Percentiles rank a stretch among this genome's conserved stretches.
Conservation (phyloP, 2,888 invertebrate species). For the Achlya flavicornis region DNA sequence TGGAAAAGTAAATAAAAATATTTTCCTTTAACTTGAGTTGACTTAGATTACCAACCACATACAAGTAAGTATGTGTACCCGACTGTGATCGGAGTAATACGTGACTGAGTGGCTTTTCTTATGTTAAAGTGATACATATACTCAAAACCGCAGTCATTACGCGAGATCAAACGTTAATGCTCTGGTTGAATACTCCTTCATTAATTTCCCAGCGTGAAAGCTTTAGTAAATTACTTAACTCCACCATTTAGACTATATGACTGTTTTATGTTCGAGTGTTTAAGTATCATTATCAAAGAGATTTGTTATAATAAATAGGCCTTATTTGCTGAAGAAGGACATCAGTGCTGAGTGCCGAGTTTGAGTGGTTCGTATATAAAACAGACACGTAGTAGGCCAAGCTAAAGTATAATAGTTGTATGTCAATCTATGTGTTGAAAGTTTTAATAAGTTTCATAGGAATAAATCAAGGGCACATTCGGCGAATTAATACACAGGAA, state of each 20-base stretch:
- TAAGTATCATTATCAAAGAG: conserved; percentile 14
- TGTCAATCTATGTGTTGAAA: conserved; percentile 15
- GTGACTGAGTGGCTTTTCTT: conserved; percentile 45
- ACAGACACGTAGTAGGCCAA: neutral
- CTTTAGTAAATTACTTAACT: conserved; percentile 35
- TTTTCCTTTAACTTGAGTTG: neutral
- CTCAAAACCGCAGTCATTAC: conserved; percentile 56
- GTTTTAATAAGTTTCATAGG: conserved; percentile 30
- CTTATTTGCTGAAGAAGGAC: neutral
- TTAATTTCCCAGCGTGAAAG: conserved; percentile 37
- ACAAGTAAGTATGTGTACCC: neutral
- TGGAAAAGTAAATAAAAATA: neutral
- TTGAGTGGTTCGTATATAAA: neutral
- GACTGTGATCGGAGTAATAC: conserved; percentile 25
- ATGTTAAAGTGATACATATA: conserved; percentile 48
- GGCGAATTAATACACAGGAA: no score
- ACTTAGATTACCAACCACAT: neutral
- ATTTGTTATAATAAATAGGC: conserved; percentile 1
- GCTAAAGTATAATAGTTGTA: conserved; percentile 17
- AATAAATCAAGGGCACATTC: conserved; percentile 64
- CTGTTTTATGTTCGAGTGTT: conserved; percentile 18
- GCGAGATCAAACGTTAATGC: conserved; percentile 59
- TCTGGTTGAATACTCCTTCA: conserved; percentile 30
- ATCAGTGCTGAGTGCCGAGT: neutral
- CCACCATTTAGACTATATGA: conserved; percentile 22